Conservation (phyloP, 2,888 invertebrate species). For the Sinopyrophorus schimmeli region DNA sequence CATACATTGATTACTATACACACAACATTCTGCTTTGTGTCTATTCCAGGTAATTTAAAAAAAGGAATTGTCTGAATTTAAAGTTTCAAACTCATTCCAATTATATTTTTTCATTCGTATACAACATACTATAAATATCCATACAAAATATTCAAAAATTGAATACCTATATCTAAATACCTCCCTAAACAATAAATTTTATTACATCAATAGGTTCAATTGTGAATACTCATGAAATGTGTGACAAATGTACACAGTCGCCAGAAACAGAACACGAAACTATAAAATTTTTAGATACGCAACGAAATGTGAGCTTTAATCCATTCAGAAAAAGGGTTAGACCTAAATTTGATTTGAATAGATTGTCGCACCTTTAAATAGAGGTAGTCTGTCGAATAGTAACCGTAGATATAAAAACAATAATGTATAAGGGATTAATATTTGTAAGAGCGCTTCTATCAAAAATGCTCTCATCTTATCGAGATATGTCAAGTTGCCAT, state of each 20-base stretch:
- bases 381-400: constrained; percentile 34
- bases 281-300: constrained; percentile 31
- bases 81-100: too few species aligned
- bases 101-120: too few species aligned
- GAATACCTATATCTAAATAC: too few species aligned
- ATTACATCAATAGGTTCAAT: too few species aligned
- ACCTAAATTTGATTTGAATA: constrained; percentile 41
- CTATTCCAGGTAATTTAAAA: too few species aligned
- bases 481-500: constrained; percentile 51
- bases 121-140: too few species aligned
- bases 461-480: constrained; percentile 45
- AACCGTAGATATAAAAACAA: constrained; percentile 14
- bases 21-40: too few species aligned
- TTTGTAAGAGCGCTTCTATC: constrained; percentile 29
- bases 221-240: constrained; percentile 23
- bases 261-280: constrained; percentile 38
- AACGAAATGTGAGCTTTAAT: constrained; percentile 32
- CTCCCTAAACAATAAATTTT: too few species aligned
- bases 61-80: too few species aligned
- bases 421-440: constrained; percentile 26
- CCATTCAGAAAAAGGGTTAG: constrained; percentile 37
- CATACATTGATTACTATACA: too few species aligned
- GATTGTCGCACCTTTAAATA: constrained; percentile 40
- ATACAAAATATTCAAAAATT: too few species aligned
- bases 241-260: too few species aligned